phyloP scores from a whole-genome alignment of 2,888 invertebrate genomes.

The Allolobophora icterica region DNA sequence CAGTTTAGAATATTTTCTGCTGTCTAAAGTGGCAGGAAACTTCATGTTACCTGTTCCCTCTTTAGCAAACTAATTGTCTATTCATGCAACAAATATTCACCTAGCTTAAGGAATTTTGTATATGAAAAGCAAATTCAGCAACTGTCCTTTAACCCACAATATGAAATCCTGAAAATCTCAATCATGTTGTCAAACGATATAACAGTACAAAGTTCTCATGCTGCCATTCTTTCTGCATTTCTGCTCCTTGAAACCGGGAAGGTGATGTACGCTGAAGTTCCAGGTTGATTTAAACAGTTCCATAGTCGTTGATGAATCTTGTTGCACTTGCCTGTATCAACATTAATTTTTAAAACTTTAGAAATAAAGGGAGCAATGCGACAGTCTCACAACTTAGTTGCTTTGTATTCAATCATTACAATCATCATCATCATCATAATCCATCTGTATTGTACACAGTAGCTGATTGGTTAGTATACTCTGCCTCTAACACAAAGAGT shows the following conservation, averaged over 20 bases:
- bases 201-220: background rate
- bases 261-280: background rate
- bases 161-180: background rate
- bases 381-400: background rate
- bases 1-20: no score
- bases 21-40: no score
- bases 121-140: no score
- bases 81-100: no score
- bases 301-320: background rate
- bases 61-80: no score
- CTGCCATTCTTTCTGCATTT: background rate
- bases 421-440: background rate
- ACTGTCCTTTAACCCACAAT: no score
- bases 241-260: conserved; percentile 10
- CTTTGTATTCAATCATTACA: background rate
- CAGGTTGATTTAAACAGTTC: conserved; percentile 11
- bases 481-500: no score
- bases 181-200: conserved; percentile 1
- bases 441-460: background rate
- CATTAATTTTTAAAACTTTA: background rate
- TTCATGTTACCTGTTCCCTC: no score
- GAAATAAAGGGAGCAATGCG: background rate
- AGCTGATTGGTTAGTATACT: no score
- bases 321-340: background rate
- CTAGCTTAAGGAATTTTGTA: no score